Evolutionary conservation across 1,140 invertebrate genomes (phyloP), one percentile per base, ranked within the genome.

Genomic region (Cryptotermes secundus): DNA sequence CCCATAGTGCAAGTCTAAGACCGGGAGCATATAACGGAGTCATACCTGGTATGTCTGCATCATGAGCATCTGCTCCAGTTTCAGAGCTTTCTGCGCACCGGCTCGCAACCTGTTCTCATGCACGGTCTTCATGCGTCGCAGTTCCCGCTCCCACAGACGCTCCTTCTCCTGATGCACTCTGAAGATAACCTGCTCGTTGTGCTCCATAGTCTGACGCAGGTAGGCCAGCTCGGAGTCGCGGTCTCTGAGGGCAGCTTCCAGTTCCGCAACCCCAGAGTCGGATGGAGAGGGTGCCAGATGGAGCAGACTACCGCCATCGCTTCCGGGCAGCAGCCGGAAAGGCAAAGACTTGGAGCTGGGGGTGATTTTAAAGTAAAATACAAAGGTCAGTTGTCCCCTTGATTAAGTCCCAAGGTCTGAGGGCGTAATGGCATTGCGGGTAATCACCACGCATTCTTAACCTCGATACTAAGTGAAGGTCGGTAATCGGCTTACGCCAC

Each of bases 101-200:
- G 93, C 91, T 79, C 94, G 92, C 26, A 96, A 89, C 79, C 95
- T 91, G 9, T 90, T 92, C 86, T 97, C 95, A 87, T 95, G 95
- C n/a, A 94, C 92, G 7, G 89, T 91, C 88, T 91, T 92, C 85
- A 93, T 89, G 86, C 92, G 88, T 83, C 90, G 87, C 84, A 92
- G 85, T 87, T 93, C 92, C 79, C 92, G 88, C 86, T 93, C 92
- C 92, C 92, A 93, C 2, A 91, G 91, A 81, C 91, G 90, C 86
- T 93, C 92, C 88, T 94, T 94, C 86, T 94, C 93, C 86, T 94
- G 92, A 86, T 92, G 92, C 22, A 93, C 92, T 87, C 93, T 90
- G 88, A 95, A 94, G 87, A 95, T 95, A 85, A 94, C 94, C 88
- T 94, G 93, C 88, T 96, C 95, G 89, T 95, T 96, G 88, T 95